Percentiles rank a stretch among this genome's conserved stretches.
Conservation (phyloP, 2,888 invertebrate species). For the Deilephila elpenor region DNA sequence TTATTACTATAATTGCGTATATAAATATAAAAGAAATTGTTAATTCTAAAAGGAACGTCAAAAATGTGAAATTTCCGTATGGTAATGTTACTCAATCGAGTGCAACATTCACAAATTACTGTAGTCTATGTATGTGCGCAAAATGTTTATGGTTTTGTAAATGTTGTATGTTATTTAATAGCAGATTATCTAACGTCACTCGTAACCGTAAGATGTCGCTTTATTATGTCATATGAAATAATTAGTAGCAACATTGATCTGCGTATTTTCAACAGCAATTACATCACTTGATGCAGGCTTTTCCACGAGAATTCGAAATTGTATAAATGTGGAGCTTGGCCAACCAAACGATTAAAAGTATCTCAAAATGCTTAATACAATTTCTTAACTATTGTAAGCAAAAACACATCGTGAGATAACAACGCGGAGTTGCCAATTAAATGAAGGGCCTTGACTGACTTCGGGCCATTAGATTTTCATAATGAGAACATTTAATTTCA, state of each 20-base stretch:
- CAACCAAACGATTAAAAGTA: neutral
- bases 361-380: neutral
- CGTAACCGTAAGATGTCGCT: neutral
- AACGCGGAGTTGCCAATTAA: neutral
- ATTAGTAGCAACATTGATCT: too few relatives aligned
- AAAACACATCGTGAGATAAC: constrained; percentile 15
- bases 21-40: constrained; percentile 9
- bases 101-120: neutral
- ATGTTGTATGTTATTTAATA: neutral
- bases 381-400: neutral
- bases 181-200: neutral
- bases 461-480: neutral
- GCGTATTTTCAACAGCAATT: too few relatives aligned
- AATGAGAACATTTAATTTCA: neutral
- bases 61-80: neutral
- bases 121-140: neutral
- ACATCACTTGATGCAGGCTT: too few relatives aligned
- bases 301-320: too few relatives aligned
- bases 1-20: constrained; percentile 1
- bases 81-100: neutral
- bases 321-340: too few relatives aligned
- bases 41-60: neutral
- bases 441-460: constrained; percentile 8
- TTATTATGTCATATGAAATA: too few relatives aligned
- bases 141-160: neutral